Conservation (phyloP, 2,797 vertebrate species). For the Sebastes iracundus region DNA sequence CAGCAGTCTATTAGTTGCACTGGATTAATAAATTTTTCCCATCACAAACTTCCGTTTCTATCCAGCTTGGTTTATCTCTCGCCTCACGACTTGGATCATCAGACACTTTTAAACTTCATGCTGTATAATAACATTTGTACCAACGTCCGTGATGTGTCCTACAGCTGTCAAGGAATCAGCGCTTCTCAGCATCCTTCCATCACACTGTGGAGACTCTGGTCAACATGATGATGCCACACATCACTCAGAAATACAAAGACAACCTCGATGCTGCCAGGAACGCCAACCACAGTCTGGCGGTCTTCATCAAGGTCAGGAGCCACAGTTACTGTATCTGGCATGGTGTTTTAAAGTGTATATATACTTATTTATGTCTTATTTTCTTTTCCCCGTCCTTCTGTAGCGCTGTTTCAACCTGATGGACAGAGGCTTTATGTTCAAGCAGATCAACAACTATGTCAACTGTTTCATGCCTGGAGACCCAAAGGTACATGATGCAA, state of each 20-base stretch:
- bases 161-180: conserved; percentile 94
- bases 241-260: conserved; percentile 98
- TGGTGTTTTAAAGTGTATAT: not conserved
- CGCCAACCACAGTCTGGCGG: conserved; percentile 96
- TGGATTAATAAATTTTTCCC: no score
- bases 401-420: conserved; percentile 98
- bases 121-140: not conserved
- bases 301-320: conserved; percentile 92
- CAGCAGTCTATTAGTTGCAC: no score
- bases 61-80: no score
- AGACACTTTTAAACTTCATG: not conserved
- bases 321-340: not conserved
- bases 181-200: conserved; percentile 95
- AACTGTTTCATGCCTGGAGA: conserved; percentile 97
- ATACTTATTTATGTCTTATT: not conserved
- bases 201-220: conserved; percentile 96
- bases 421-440: conserved; percentile 97
- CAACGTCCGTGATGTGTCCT: not conserved
- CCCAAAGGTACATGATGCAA: conserved; percentile 85
- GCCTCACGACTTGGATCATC: no score
- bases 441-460: conserved; percentile 98
- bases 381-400: not conserved
- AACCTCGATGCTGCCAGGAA: conserved; percentile 96
- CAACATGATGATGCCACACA: conserved; percentile 97
- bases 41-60: no score